These are phyloP conservation scores for Camelus dromedarius DNA, from an alignment of 2,113 vertebrate genomes.

Conservation along the genomic window DNA sequence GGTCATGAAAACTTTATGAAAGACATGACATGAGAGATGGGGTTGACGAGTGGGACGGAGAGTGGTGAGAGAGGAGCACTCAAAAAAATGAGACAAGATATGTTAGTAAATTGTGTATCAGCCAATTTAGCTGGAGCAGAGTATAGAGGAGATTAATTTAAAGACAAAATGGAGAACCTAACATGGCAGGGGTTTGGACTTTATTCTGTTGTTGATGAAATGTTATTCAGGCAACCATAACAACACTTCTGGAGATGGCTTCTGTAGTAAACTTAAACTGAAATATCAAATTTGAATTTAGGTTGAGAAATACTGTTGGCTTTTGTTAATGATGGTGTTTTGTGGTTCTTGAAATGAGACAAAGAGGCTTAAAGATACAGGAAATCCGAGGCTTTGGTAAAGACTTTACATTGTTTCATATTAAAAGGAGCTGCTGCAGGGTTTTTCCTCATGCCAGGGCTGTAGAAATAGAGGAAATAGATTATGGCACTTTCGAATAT, in stretches of 20 bases:
- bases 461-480: background rate
- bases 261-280: slow-evolving; percentile 28
- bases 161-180: background rate
- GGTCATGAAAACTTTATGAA: background rate
- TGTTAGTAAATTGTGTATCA: background rate
- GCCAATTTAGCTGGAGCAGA: background rate
- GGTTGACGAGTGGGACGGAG: background rate
- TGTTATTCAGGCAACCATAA: background rate
- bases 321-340: slow-evolving; percentile 70
- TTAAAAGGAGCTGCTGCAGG: background rate
- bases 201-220: slow-evolving; percentile 41
- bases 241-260: background rate
- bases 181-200: background rate
- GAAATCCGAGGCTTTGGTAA: slow-evolving; percentile 73
- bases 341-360: slow-evolving; percentile 69
- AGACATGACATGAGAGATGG: background rate
- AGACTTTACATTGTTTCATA: slow-evolving; percentile 40
- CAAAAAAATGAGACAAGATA: background rate
- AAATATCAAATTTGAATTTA: slow-evolving; percentile 63
- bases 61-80: background rate
- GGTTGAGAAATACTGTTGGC: slow-evolving; percentile 50
- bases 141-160: background rate
- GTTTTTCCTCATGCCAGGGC: background rate
- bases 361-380: slow-evolving; percentile 65
- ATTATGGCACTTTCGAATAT: background rate